phyloP scores from a whole-genome alignment of 2,888 invertebrate species.

The Psylliodes chrysocephalus region DNA sequence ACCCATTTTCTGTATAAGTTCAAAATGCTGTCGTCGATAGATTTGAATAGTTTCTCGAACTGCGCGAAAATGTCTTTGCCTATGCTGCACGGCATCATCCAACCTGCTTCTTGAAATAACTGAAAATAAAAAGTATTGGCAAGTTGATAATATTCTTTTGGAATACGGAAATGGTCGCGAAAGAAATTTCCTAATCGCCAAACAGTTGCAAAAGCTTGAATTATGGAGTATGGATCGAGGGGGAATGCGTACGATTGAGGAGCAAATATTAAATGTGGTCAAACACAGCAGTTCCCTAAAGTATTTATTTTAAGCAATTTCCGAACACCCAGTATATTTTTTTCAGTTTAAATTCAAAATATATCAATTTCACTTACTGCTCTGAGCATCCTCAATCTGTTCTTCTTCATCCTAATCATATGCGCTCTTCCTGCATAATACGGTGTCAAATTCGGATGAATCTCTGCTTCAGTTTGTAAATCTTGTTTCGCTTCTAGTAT shows the following conservation, averaged over 20 bases:
- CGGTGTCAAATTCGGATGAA: conserved; percentile 75
- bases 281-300: too few relatives aligned
- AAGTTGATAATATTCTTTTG: too few relatives aligned
- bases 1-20: conserved; percentile 70
- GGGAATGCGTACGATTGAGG: too few relatives aligned
- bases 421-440: conserved; percentile 78
- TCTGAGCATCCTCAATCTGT: conserved; percentile 70
- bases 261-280: too few relatives aligned
- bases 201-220: too few relatives aligned
- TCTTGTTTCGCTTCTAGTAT: conserved; percentile 79
- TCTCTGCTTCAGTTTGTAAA: conserved; percentile 70
- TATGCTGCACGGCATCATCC: conserved; percentile 80
- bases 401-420: conserved; percentile 74
- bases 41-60: conserved; percentile 71
- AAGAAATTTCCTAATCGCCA: too few relatives aligned
- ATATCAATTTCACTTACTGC: conserved; percentile 66
- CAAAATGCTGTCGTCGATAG: conserved; percentile 69
- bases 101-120: conserved; percentile 78
- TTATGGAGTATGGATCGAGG: too few relatives aligned
- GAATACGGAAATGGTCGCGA: too few relatives aligned
- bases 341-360: too few relatives aligned
- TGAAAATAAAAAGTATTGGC: conserved; percentile 59
- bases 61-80: conserved; percentile 78
- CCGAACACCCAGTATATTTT: too few relatives aligned
- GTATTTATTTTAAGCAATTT: too few relatives aligned